Percentiles rank a stretch among this genome's conserved stretches.
phyloP scores from a whole-genome alignment of 92 coral and sea anemone species.

The Epizoanthus ramosus region DNA sequence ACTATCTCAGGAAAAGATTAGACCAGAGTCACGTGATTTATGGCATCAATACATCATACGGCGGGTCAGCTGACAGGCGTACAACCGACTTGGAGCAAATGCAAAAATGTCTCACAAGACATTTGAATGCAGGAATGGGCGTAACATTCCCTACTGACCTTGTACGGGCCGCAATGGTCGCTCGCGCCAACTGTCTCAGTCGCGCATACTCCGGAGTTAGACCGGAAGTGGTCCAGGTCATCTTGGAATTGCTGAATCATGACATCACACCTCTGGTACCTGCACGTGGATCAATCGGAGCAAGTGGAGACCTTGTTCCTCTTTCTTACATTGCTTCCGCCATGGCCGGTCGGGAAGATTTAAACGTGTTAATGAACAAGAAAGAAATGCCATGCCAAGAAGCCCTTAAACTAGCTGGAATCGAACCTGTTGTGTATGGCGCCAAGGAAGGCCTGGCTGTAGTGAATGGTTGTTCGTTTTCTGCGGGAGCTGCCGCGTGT shows the following conservation, averaged over 20 bases:
- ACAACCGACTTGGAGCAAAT: conserved; percentile 23
- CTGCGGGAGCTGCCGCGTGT: conserved; percentile 41
- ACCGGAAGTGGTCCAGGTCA: conserved; percentile 28
- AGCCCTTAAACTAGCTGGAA: conserved; percentile 46
- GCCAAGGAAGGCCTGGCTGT: conserved; percentile 50
- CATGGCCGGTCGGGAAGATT: conserved; percentile 40
- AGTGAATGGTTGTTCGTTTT: conserved; percentile 42
- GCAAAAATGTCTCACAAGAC: conserved; percentile 15
- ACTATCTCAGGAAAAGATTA: neutral
- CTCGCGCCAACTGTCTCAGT: conserved; percentile 53
- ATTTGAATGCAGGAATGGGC: conserved; percentile 51
- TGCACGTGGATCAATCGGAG: conserved; percentile 50
- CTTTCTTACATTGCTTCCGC: conserved; percentile 52
- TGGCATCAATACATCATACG: conserved; percentile 50
- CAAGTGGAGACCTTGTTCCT: conserved; percentile 60
- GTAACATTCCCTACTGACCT: conserved; percentile 25
- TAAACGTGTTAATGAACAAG: conserved; percentile 33
- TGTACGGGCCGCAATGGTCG: conserved; percentile 47
- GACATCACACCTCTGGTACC: conserved; percentile 52
- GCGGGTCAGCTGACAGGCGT: conserved; percentile 51
- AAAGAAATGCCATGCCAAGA: conserved; percentile 35
- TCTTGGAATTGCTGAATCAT: conserved; percentile 40
- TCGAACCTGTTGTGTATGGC: conserved; percentile 38
- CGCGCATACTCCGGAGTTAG: conserved; percentile 53
- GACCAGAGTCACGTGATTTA: conserved; percentile 36